These are phyloP conservation scores for Phytoseiulus persimilis DNA, from an alignment of 2,888 invertebrate genomes.

Conservation along the genomic window DNA sequence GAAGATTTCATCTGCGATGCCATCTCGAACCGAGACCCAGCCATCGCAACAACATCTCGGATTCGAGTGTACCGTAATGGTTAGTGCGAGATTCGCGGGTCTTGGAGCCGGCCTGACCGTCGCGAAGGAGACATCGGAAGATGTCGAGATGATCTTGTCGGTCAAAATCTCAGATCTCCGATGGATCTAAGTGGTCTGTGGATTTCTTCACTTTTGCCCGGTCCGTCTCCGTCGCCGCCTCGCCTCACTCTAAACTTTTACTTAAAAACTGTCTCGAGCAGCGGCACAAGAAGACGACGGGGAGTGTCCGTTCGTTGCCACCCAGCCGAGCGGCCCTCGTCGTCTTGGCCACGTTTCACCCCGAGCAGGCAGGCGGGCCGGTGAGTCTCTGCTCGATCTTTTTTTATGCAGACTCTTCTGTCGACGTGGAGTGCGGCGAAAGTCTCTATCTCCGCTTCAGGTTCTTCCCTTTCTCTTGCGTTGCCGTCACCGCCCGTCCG, in stretches of 20 bases:
- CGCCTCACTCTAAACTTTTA: constrained; percentile 29
- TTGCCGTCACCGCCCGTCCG: background rate
- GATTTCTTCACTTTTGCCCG: background rate
- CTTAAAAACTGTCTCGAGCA: constrained; percentile 32
- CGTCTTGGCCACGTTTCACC: background rate
- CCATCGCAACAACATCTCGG: background rate
- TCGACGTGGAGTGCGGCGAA: background rate
- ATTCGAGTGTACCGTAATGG: no score
- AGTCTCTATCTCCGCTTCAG: background rate
- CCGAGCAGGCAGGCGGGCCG: background rate
- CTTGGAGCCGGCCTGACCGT: no score
- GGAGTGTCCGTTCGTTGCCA: background rate
- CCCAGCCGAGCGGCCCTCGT: background rate
- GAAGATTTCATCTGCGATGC: background rate
- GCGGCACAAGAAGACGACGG: background rate
- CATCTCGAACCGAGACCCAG: background rate
- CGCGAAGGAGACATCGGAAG: background rate
- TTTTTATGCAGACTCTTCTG: constrained; percentile 5
- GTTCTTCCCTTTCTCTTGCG: background rate
- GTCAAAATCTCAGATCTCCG: background rate
- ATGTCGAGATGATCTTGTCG: constrained; percentile 5
- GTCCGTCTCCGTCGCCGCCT: background rate
- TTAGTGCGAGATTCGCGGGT: no score
- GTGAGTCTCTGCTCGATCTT: background rate
- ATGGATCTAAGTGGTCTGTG: constrained; percentile 5